Conservation (phyloP, 2,888 invertebrate genomes). For the Panzeria rudis region DNA sequence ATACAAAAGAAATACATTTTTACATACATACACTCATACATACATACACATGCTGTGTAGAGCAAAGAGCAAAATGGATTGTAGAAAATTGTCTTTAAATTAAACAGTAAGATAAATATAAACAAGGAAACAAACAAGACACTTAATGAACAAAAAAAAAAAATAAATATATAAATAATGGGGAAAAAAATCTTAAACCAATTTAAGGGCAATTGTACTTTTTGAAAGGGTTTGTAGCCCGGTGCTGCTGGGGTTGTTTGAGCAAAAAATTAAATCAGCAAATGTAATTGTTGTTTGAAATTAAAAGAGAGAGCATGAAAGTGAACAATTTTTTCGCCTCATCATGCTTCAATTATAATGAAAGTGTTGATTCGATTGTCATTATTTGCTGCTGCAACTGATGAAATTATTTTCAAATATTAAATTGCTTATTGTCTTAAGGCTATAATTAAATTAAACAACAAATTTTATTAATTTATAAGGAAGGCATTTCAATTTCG, state of each 20-base stretch:
- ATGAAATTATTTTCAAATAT: background rate
- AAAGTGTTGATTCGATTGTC: conserved; percentile 13
- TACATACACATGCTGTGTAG: background rate
- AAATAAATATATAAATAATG: no score
- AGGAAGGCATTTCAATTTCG: no score
- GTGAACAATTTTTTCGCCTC: background rate
- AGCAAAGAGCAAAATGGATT: background rate
- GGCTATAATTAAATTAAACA: background rate
- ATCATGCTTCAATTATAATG: conserved; percentile 3
- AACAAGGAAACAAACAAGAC: conserved; percentile 20
- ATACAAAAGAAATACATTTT: conserved; percentile 9
- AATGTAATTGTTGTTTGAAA: background rate
- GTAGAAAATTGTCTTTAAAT: conserved; percentile 38
- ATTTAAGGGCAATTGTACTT: conserved; percentile 20
- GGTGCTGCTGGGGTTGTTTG: background rate
- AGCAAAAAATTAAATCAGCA: background rate
- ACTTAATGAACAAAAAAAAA: conserved; percentile 8
- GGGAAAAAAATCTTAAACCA: background rate
- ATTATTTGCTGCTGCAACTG: background rate
- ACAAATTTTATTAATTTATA: no score
- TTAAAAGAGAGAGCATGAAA: background rate
- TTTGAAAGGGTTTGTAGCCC: background rate
- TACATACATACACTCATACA: background rate
- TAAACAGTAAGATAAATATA: conserved; percentile 31
- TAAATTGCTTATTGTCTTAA: background rate